Evolutionary conservation across 2,113 vertebrate species (phyloP).

Genomic region (Callospermophilus lateralis): DNA sequence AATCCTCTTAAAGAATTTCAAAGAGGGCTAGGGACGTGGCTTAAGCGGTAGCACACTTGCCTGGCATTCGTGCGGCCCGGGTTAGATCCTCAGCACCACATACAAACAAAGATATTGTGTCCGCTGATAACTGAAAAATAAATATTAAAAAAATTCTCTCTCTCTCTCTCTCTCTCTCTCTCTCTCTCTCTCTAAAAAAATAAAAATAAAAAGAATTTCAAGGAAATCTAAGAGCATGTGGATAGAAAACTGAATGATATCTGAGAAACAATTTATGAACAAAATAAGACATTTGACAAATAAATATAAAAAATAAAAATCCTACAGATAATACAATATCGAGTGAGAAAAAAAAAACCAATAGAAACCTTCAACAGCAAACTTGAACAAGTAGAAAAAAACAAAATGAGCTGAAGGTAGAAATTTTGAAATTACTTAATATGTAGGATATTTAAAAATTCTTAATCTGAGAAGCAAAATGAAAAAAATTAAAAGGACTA

Average conservation of each 20-base stretch:
- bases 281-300: background rate
- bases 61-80: no score
- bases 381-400: background rate
- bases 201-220: background rate
- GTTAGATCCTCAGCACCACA: no score
- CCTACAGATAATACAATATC: background rate
- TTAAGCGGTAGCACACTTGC: no score
- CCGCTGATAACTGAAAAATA: no score
- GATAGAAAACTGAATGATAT: background rate
- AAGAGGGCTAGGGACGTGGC: no score
- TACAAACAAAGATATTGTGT: no score
- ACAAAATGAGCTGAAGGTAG: background rate
- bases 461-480: background rate
- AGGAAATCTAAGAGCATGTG: background rate
- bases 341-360: background rate
- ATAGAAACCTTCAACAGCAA: background rate
- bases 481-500: background rate
- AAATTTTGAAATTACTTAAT: background rate
- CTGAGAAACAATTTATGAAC: background rate
- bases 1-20: background rate
- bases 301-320: background rate
- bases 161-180: no score
- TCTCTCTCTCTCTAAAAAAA: background rate
- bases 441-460: background rate
- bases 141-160: no score